Percentiles rank a stretch among this genome's conserved stretches.
These are phyloP conservation scores for Rhombomys opimus DNA, from an alignment of 2,113 vertebrate genomes.

Conservation along the genomic window DNA sequence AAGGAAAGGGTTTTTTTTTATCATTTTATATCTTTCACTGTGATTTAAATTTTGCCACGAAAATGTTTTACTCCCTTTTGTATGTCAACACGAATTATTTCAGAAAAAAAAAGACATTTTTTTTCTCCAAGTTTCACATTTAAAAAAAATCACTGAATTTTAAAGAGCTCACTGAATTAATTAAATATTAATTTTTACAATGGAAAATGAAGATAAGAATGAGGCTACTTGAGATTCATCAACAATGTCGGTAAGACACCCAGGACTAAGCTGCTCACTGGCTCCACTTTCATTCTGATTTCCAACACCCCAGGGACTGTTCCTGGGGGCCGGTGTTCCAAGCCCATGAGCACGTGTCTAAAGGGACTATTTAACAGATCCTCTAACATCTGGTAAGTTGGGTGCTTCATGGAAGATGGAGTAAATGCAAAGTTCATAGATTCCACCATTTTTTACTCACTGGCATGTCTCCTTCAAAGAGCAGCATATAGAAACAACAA, in stretches of 20 bases:
- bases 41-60: conserved; percentile 26
- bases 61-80: conserved; percentile 9
- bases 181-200: not conserved
- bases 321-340: not conserved
- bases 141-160: not conserved
- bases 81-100: not conserved
- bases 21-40: not conserved
- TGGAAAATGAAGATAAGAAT: not conserved
- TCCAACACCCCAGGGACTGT: not conserved
- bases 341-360: not conserved
- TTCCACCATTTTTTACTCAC: not conserved
- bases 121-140: not conserved
- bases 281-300: not conserved
- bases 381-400: not conserved
- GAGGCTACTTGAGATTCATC: not conserved
- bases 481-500: not conserved
- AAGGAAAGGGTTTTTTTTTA: not conserved
- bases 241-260: not conserved
- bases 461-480: not conserved
- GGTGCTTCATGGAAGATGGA: not conserved
- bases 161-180: not conserved
- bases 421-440: not conserved
- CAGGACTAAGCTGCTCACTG: not conserved
- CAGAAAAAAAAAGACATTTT: not conserved
- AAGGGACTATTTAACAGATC: not conserved